Conservation (phyloP, 1,140 invertebrate genomes). For the Drosophila ercepeae region DNA sequence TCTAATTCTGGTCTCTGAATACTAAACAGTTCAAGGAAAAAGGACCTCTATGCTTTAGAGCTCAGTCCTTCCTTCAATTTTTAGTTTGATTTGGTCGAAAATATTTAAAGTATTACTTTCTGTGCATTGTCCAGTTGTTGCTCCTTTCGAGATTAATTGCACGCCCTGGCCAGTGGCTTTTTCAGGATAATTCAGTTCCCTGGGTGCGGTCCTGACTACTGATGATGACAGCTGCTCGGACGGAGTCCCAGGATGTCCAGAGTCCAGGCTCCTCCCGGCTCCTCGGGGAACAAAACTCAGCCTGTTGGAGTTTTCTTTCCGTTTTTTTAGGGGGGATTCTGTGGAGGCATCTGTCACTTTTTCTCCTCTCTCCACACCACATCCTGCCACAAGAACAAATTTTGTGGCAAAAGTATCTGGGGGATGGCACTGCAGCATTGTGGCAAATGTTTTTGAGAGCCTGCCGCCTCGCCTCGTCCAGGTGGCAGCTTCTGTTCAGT, state of each 20-base stretch:
- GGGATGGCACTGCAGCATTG: slow-evolving; percentile 1
- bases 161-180: slow-evolving; percentile 9
- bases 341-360: not conserved
- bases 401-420: not conserved
- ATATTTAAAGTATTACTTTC: not conserved
- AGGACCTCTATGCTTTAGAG: not conserved
- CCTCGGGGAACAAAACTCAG: not conserved
- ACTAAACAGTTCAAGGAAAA: slow-evolving; percentile 1
- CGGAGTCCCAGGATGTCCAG: not conserved
- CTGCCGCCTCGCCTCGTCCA: slow-evolving; percentile 7
- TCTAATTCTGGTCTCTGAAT: slow-evolving; percentile 9
- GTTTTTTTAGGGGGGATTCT: not conserved
- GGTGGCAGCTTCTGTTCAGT: slow-evolving; percentile 10
- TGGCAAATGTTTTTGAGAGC: not conserved
- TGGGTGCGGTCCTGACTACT: slow-evolving; percentile 1
- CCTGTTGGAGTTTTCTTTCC: not conserved
- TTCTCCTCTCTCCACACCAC: not conserved
- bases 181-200: slow-evolving; percentile 21
- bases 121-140: slow-evolving; percentile 33
- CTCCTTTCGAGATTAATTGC: slow-evolving; percentile 39
- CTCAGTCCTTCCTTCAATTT: not conserved
- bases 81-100: not conserved
- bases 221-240: slow-evolving; percentile 3
- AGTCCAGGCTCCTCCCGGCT: not conserved
- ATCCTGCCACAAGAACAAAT: not conserved